Evolutionary conservation across 2,113 vertebrate genomes (phyloP).

Genomic region (Chlorodrepanis virens): DNA sequence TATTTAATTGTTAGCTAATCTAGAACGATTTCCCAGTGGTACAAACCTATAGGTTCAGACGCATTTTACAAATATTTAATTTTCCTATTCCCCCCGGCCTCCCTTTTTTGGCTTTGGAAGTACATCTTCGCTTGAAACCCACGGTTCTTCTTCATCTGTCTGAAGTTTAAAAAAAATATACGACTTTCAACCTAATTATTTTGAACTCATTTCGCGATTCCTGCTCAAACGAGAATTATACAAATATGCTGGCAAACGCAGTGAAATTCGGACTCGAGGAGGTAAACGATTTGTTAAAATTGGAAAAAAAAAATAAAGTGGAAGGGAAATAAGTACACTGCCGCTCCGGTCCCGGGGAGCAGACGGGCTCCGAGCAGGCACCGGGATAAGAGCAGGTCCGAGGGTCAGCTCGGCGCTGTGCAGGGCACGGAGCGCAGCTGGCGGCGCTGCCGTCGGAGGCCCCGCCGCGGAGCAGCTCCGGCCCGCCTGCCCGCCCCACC

Average conservation of each 20-base stretch:
- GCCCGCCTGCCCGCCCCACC: background rate
- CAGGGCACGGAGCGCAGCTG: background rate
- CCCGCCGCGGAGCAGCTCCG: background rate
- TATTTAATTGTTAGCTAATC: conserved; percentile 83
- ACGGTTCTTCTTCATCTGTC: conserved; percentile 51
- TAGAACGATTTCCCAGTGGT: conserved; percentile 84
- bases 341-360: conserved; percentile 23
- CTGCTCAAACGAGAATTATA: conserved; percentile 38
- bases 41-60: conserved; percentile 79
- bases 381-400: background rate
- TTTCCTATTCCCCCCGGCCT: background rate
- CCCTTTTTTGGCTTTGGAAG: conserved; percentile 73
- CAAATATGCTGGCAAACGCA: conserved; percentile 16
- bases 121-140: conserved; percentile 64
- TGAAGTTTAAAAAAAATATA: conserved; percentile 42
- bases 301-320: accelerated
- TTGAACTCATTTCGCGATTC: conserved; percentile 36
- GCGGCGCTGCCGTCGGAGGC: background rate
- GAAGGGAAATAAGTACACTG: background rate
- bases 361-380: background rate
- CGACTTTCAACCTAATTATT: conserved; percentile 44
- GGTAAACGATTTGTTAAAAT: conserved; percentile 40
- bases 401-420: background rate
- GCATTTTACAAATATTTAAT: conserved; percentile 72
- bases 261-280: background rate